Base-by-base conservation (phyloP, 2,888 invertebrate genomes). In the Eupithecia pulchellata region DNA sequence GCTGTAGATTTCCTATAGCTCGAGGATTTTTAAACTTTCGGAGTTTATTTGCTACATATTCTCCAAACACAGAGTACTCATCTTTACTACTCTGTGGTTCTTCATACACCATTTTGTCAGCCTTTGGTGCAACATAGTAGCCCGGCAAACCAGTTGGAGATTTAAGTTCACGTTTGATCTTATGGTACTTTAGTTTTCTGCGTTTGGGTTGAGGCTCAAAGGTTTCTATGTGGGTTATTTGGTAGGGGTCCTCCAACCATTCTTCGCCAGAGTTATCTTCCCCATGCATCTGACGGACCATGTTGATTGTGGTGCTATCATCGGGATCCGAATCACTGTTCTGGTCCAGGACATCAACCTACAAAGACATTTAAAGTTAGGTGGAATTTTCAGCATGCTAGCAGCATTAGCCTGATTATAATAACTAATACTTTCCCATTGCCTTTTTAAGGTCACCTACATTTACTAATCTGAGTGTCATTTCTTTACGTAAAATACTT, bases 21-120 rank as follows among this genome's bases (percentile, higher is more conserved):
- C 90, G 82, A 13, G 87, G 81, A 0, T 83, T 79, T 71, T 86
- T 88, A 13, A 93, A 84, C 74, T 93, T 94, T 27, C 93, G 84
- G 20, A 94, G 73, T 77, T 92, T 93, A 77, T 92, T 93, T 0
- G 92, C 92, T 17, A 94, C 86, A 78, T 93, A 94, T 74, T 94
- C 92, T 42, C 93, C 93, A 4, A 94, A 94, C 0, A 92, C 87
- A 0, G 88, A 82, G 70, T 89, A 93, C 72, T 94, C 93, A 75
- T 94, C 93, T 76, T 87, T 89, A 4, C 61, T 67, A 2, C n/a
- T 13, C 17, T 64, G 52, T 62, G 69, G 67, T 36, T 83, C 82
- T 29, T 88, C 88, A 3, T 85, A 79, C 6, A 87, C 36, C 4
- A 86, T 73, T 62, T 83, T 80, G 5, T 81, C 79, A 8, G 78